Base-by-base conservation (phyloP, 2,797 vertebrate genomes). In the Galagoides demidoff region DNA sequence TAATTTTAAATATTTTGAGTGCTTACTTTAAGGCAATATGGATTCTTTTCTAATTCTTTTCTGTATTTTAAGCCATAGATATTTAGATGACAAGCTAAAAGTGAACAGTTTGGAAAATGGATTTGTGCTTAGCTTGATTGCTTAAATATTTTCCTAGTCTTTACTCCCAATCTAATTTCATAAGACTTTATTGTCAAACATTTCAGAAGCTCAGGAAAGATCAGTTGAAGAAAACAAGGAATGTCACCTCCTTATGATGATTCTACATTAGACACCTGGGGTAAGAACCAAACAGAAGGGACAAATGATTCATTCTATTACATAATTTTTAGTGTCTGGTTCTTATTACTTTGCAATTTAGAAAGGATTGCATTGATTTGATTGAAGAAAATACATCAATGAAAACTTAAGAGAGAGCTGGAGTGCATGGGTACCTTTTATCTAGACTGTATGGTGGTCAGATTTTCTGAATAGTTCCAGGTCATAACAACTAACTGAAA, bases 221-320 rank as follows among this genome's bases (percentile, higher is more conserved):
- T 76, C 34, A 45, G 25, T 31, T 27, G 7, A 68, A n/a, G 66
- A 27, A 90, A 90, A 85, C 11, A 70, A 94, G 73, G 88, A 92
- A 82, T 64, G 37, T 37, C 37, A 43, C n/a, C 20, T 93, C 49
- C 55, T 64, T 39, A 37, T 52, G 49, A 29, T 13, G 43, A 92
- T 49, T 52, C 43, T 55, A 34, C 55, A 16, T 63, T 68, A 68
- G 74, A 71, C 7, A 2, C n/a, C 9, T 0, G 25, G 74, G 45
- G 61, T 13, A 27, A 31, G 52, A 37, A 22, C 7, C 14, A 39
- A 93, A 45, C 45, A 34, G 66, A 85, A 93, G 55, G n/a, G 57
- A 59, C 70, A 83, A 78, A 74, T 88, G 59, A 45, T 96, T 95
- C 85, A 68, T 92, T 95, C 92, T 90, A 74, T 78, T 68, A 34